Evolutionary conservation across 2,888 invertebrate genomes (phyloP).

Genomic region (Cataglyphis rosenhaueri): DNA sequence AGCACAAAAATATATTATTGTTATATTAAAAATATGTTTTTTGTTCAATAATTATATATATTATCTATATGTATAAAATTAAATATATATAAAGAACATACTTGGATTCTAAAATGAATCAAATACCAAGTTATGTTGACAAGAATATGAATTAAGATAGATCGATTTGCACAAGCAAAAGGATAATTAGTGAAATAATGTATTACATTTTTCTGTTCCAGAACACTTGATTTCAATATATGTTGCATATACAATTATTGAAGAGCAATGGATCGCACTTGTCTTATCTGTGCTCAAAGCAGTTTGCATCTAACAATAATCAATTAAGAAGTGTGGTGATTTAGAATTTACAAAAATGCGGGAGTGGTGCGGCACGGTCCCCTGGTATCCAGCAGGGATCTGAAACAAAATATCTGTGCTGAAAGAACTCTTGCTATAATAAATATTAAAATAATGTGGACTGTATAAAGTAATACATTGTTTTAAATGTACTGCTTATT

Average conservation of each 20-base stretch:
- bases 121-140: neutral
- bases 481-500: constrained; percentile 36
- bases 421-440: constrained; percentile 44
- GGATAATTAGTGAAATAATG: neutral
- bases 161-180: neutral
- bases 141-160: neutral
- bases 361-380: constrained; percentile 80
- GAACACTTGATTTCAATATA: constrained; percentile 22
- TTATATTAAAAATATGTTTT: constrained; percentile 13
- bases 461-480: constrained; percentile 39
- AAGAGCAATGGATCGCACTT: constrained; percentile 64
- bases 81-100: neutral
- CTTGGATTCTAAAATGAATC: neutral
- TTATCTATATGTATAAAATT: neutral
- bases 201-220: constrained; percentile 57
- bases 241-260: neutral
- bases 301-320: constrained; percentile 32
- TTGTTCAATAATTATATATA: neutral
- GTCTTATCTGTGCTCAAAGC: constrained; percentile 11
- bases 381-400: constrained; percentile 80
- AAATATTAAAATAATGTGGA: constrained; percentile 54
- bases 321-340: constrained; percentile 51
- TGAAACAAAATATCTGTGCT: constrained; percentile 63
- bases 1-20: constrained; percentile 50
- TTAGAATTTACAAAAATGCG: constrained; percentile 80